These are phyloP conservation scores for Botia almorhae DNA, from an alignment of 2,797 vertebrate species.

Conservation along the genomic window DNA sequence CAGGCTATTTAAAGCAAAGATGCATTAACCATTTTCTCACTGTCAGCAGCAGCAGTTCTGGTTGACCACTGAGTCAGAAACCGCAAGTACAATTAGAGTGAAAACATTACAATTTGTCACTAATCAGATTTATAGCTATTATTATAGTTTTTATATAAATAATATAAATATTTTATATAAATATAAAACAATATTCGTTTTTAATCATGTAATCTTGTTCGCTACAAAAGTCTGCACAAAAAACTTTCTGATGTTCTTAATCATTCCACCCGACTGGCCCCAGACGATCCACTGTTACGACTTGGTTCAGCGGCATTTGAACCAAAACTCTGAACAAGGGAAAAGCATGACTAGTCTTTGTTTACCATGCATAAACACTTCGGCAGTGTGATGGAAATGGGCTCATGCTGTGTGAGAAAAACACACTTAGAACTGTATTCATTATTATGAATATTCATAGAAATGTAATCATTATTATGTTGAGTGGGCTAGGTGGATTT, in stretches of 20 bases:
- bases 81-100: background rate
- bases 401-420: background rate
- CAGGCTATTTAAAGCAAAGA: conserved; percentile 57
- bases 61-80: background rate
- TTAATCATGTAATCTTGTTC: background rate
- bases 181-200: background rate
- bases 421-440: too few relatives aligned
- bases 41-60: background rate
- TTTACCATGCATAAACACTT: background rate
- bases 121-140: background rate
- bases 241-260: background rate
- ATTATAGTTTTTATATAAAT: too few relatives aligned
- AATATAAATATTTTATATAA: too few relatives aligned
- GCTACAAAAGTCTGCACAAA: background rate
- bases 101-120: too few relatives aligned
- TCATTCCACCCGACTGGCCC: too few relatives aligned
- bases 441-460: too few relatives aligned
- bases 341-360: background rate
- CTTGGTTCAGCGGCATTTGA: too few relatives aligned
- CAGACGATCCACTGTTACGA: too few relatives aligned
- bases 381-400: background rate
- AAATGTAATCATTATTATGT: background rate
- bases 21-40: background rate
- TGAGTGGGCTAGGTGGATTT: background rate
- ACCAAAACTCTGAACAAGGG: too few relatives aligned